Base-by-base conservation (phyloP, 2,888 invertebrate species). In the Tetanocera ferruginea region DNA sequence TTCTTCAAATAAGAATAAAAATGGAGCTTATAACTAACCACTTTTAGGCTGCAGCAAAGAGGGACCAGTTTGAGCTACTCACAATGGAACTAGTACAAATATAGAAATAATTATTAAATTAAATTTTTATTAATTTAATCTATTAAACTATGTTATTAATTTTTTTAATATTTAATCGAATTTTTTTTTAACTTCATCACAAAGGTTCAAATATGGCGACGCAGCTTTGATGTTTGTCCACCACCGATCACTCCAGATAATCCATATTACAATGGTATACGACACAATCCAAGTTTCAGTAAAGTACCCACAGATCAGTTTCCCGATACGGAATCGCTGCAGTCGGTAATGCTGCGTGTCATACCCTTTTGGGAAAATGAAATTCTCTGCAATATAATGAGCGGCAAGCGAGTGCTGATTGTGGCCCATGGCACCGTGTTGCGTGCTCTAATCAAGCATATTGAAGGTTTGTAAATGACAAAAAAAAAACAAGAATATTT, bases 361-460 rank as follows among this genome's bases (percentile, higher is more conserved):
- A 90, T 95, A 82, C 97, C 97, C 0, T 96, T 94, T 86, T 98
- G 97, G 95, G 95, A 96, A 88, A 91, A 95, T 86, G 92, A 93
- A 62, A 93, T 98, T 89, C 93, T 97, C 85, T 77, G 80, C 2
- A 80, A 84, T 79, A 92, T 96, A 78, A 94, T 94, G 84, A 94
- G 91, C 79, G 96, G 96, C 72, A 94, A 95, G 86, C 93, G 90
- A 37, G 93, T 97, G 74, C 92, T 97, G 71, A 94, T 97, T 85
- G 96, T 95, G 43, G 95, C 96, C 31, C 97, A 97, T 86, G 96
- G 96, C 67, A 96, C 96, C 89, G 95, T 96, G 86, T 92, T 96
- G 55, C 91, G 96, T 84, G 96, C 96, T 78, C 94, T 97, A 82
- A 95, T 96, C 0, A 96, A 96, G 89, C 94, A 96, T 90, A 92